Evolutionary conservation across 2,888 invertebrate species (phyloP), one percentile per base, ranked within the genome.

Genomic region (Thymelicus sylvestris): DNA sequence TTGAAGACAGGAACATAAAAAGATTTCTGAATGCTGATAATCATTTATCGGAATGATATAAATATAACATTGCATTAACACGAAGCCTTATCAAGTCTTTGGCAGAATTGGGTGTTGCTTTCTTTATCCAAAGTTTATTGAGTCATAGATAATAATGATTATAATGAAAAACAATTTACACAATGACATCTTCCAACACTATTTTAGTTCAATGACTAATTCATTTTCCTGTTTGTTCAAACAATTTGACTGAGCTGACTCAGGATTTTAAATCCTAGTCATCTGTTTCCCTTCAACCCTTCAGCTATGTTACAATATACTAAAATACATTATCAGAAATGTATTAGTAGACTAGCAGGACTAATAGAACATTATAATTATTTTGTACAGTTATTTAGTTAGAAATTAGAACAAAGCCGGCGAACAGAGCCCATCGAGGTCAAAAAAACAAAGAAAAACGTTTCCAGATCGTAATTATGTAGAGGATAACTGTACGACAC

Each of bases 401-500:
- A 64, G 13, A 31, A 52, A 61, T 61, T 19, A 13, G 61, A 61
- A 62, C 61, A 62, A 61, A 67, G 67, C 52, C 50, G 47, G 48
- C 38, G 41, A 62, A 55, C 19, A 44, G 55, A 31, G 2, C 52
- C 41, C 50, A 60, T 39, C 48, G 24, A 55, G 24, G 52, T 44
- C 24, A 62, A 62, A 68, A 68, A 67, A 60, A 44, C 12, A 24
- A 59, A 13, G 67, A 44, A 64, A 70, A 64, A 44, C 52, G 52
- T 59, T 57, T 24, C 55, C 52, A 74, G 64, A 50, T 52, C 12
- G 62, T 64, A 72, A 72, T 71, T 71, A 67, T 71, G 67, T 73
- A 62, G 69, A 64, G 39, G 24, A 31, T 66, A 70, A 73, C 70
- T 72, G 71, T 74, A 74, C 67, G 67, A 55, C 66, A 70, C 63